Conservation (phyloP, 2,113 vertebrate species). For the Grammomys dolichurus region DNA sequence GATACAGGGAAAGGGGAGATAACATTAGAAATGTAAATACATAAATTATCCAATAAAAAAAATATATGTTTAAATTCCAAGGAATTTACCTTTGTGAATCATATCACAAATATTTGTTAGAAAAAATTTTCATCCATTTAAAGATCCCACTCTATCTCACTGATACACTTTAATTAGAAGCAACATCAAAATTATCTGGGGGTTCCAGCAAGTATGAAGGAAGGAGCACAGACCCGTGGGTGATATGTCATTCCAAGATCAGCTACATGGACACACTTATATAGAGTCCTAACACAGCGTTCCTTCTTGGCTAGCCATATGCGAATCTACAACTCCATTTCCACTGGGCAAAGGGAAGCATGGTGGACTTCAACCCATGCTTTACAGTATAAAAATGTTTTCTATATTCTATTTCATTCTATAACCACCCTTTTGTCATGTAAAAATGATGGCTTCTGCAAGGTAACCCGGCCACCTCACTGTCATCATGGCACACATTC, state of each 20-base stretch:
- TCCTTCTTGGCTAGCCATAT: not conserved
- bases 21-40: no score
- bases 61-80: slow-evolving; percentile 30
- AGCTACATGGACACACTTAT: not conserved
- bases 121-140: not conserved
- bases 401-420: not conserved
- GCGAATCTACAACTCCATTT: not conserved
- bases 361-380: not conserved
- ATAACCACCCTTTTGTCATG: not conserved
- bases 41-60: no score
- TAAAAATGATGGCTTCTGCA: not conserved
- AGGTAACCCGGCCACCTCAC: not conserved
- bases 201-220: not conserved
- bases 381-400: slow-evolving; percentile 16
- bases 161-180: slow-evolving; percentile 6
- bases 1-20: no score
- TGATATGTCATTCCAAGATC: not conserved
- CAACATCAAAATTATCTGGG: not conserved
- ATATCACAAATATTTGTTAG: slow-evolving; percentile 1
- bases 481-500: not conserved
- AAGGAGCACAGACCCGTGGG: not conserved
- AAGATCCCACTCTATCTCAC: not conserved
- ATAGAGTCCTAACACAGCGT: not conserved
- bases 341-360: not conserved
- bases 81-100: not conserved